Evolutionary conservation across 2,888 invertebrate species (phyloP), one percentile per base, ranked within the genome.

Genomic region (Aquatica leii): DNA sequence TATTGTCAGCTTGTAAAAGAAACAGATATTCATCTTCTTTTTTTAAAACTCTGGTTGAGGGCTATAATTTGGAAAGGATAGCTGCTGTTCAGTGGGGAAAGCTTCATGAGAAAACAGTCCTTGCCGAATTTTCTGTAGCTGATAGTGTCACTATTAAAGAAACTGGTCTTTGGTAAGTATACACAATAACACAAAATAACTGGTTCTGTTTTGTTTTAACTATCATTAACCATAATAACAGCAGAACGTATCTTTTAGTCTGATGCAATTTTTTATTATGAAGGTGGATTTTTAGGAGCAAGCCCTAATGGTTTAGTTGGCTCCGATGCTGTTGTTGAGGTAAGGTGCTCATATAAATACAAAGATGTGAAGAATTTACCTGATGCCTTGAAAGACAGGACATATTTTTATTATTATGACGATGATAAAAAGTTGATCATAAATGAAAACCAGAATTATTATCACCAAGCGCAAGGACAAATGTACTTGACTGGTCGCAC

Each of bases 301-400:
- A 59, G 52, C 34, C 66, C 63, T 9, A 64, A 68, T 61, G 66
- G 66, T 9, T 41, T 63, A 3, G 41, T 66, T 11, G 55, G 52
- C 9, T 52, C 60, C 2, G 48, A 68, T 46, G 48, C 18, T 11
- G 17, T 66, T 9, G 48, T 68, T 8, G 68, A 68, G 62, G 46
- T 66, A 11, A 68, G 66, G 34, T 66, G 68, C 40, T 63, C 63
- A 4, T 68, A 61, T 58, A 56, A 46, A 52, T 66, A 59, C 52
- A 15, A 59, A 46, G 49, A 53, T 37, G 12, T 11, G 2, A 14
- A 6, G 1, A 9, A n/a, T 9, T 24, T 59, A 18, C 1, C 24
- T 18, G 43, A 65, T 20, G 31, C 5, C 1, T 11, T 56, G 0
- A 21, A 9, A 58, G 52, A 54, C 9, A 43, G 4, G 6, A 8